Evolutionary conservation across 2,888 invertebrate species (phyloP).

Genomic region (Drosophila siamana): DNA sequence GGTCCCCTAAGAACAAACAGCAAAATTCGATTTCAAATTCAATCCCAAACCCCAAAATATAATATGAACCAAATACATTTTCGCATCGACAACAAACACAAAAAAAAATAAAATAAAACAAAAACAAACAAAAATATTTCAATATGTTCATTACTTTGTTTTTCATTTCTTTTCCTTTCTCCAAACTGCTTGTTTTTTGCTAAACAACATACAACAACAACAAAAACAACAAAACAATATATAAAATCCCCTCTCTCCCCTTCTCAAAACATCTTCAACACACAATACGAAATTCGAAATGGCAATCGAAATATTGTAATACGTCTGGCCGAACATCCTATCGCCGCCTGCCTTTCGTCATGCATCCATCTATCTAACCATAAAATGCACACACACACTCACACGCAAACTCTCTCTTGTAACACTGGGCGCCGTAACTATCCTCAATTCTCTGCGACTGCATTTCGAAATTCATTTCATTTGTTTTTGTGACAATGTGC

Average conservation of each 20-base stretch:
- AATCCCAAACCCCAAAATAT: slow-evolving; percentile 18
- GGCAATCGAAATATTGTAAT: slow-evolving; percentile 33
- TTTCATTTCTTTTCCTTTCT: slow-evolving; percentile 80
- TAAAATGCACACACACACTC: slow-evolving; percentile 31
- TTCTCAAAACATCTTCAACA: slow-evolving; percentile 37
- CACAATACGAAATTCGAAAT: slow-evolving; percentile 30
- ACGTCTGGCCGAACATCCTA: slow-evolving; percentile 52
- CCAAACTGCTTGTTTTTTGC: slow-evolving; percentile 79
- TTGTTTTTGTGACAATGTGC: slow-evolving; percentile 20
- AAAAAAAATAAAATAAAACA: slow-evolving; percentile 37
- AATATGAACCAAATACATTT: slow-evolving; percentile 47
- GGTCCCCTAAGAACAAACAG: not conserved
- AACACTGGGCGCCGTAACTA: slow-evolving; percentile 51
- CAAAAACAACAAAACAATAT: slow-evolving; percentile 43
- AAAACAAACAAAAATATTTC: slow-evolving; percentile 67
- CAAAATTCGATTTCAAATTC: slow-evolving; percentile 21
- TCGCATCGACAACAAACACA: slow-evolving; percentile 42
- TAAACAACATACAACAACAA: slow-evolving; percentile 69
- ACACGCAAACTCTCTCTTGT: slow-evolving; percentile 24
- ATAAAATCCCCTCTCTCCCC: slow-evolving; percentile 10
- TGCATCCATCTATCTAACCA: slow-evolving; percentile 48
- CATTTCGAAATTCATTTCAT: slow-evolving; percentile 27
- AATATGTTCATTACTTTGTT: slow-evolving; percentile 80
- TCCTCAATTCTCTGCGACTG: slow-evolving; percentile 29
- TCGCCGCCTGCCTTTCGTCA: slow-evolving; percentile 61